These are phyloP conservation scores for Cotesia congregata DNA, from an alignment of 2,888 invertebrate species.

Conservation along the genomic window DNA sequence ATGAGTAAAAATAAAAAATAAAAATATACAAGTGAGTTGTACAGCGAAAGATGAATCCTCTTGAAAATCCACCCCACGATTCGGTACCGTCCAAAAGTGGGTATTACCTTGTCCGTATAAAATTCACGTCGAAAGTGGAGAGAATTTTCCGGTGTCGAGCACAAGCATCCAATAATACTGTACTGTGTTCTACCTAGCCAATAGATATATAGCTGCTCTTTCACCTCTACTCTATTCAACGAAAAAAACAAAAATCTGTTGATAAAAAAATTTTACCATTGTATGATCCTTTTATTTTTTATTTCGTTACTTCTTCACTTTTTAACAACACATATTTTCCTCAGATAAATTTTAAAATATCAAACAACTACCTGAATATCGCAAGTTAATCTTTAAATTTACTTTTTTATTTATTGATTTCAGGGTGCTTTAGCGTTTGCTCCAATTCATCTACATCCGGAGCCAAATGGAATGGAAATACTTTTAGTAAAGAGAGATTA, in stretches of 20 bases:
- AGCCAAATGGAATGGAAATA: slow-evolving; percentile 21
- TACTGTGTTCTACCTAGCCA: no score
- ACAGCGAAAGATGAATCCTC: slow-evolving; percentile 38
- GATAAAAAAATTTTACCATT: background rate
- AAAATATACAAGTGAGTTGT: background rate
- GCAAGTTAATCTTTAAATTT: slow-evolving; percentile 11
- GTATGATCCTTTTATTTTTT: background rate
- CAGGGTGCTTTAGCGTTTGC: slow-evolving; percentile 13
- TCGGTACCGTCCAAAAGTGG: slow-evolving; percentile 47
- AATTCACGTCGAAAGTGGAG: slow-evolving; percentile 33
- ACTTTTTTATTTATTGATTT: slow-evolving; percentile 1
- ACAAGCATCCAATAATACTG: background rate
- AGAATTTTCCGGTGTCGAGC: slow-evolving; percentile 23
- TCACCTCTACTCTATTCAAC: background rate
- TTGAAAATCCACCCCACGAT: slow-evolving; percentile 44
- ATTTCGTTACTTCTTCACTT: background rate
- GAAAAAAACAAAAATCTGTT: background rate
- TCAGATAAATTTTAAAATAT: background rate
- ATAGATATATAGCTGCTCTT: background rate
- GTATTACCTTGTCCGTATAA: slow-evolving; percentile 43
- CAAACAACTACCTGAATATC: background rate
- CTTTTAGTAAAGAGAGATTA: slow-evolving; percentile 24
- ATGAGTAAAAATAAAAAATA: background rate
- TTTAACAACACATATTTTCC: slow-evolving; percentile 8
- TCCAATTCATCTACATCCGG: slow-evolving; percentile 25